A percentile compares a stretch with the other conserved stretches of the same genome.
Evolutionary conservation across 2,797 vertebrate genomes (phyloP).

Genomic region (Vultur gryphus): DNA sequence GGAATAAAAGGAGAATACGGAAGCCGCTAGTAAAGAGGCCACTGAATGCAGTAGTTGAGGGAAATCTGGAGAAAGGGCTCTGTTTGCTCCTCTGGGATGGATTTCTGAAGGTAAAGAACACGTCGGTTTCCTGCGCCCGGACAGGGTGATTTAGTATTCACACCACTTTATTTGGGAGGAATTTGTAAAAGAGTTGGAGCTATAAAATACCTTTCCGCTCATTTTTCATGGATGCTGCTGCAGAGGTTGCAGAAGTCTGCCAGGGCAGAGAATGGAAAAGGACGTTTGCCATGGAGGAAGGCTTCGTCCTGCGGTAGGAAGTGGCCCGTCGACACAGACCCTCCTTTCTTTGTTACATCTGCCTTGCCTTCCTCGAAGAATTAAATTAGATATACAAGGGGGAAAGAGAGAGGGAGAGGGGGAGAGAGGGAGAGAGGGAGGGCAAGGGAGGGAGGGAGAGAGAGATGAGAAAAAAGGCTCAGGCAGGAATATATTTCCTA

Average conservation of each 20-base stretch:
- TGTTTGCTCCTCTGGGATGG: not conserved
- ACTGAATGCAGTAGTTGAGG: not conserved
- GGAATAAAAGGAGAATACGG: not conserved
- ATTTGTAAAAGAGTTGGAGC: conserved; percentile 11
- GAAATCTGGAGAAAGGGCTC: not conserved
- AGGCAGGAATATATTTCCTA: conserved; percentile 91
- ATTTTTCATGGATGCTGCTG: conserved; percentile 36
- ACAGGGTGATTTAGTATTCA: conserved; percentile 28
- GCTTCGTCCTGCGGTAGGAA: conserved; percentile 68
- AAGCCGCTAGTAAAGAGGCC: not conserved
- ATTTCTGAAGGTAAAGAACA: conserved; percentile 10
- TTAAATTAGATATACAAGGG: conserved; percentile 91
- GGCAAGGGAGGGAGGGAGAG: conserved; percentile 33
- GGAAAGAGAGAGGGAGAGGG: conserved; percentile 16
- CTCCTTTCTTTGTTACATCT: conserved; percentile 88
- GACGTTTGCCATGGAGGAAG: conserved; percentile 19
- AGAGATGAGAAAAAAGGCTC: conserved; percentile 72
- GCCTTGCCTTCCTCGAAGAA: conserved; percentile 89
- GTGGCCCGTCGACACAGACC: conserved; percentile 84
- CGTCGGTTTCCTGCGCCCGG: not conserved
- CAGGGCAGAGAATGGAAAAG: conserved; percentile 23
- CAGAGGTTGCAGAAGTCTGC: conserved; percentile 32
- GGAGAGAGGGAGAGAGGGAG: not conserved
- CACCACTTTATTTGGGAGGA: conserved; percentile 40
- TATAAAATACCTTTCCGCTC: conserved; percentile 54